A percentile compares a stretch with the other conserved stretches of the same genome.
Conservation (phyloP, 2,888 invertebrate species). For the Capitulum mitella region DNA sequence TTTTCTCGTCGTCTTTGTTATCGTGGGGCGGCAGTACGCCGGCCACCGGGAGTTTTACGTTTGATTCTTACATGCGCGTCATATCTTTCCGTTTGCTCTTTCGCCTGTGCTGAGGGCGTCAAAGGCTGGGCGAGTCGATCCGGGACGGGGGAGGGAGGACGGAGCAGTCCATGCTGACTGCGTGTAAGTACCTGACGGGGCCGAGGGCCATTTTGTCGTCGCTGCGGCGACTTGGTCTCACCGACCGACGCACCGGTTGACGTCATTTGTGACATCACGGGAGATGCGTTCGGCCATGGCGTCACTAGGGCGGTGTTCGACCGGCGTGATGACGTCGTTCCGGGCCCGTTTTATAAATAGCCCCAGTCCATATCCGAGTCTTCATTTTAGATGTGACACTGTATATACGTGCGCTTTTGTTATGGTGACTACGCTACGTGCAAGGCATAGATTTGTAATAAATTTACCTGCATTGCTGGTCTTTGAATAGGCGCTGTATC, state of each 20-base stretch:
- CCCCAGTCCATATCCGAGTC: background rate
- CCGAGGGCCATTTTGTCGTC: background rate
- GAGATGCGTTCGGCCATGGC: background rate
- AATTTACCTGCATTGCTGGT: too few species aligned
- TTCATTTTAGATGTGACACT: background rate
- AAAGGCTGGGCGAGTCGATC: background rate
- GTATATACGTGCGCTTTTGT: background rate
- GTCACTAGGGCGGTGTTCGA: background rate
- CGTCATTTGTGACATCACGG: background rate
- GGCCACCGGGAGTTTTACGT: background rate
- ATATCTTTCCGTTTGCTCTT: background rate
- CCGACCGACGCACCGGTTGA: background rate
- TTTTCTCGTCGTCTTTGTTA: too few species aligned
- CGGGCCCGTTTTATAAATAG: background rate
- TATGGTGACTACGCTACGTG: background rate
- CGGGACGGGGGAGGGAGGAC: background rate
- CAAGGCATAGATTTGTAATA: slow-evolving; percentile 10
- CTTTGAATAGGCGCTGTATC: too few species aligned
- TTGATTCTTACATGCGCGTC: background rate
- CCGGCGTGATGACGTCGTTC: background rate
- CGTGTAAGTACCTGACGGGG: background rate
- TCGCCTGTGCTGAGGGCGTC: background rate
- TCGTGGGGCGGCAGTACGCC: background rate
- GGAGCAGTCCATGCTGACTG: background rate
- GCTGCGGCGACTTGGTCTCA: background rate